These are phyloP conservation scores for Leucoptera coffeella DNA, from an alignment of 2,888 invertebrate species.

Conservation along the genomic window DNA sequence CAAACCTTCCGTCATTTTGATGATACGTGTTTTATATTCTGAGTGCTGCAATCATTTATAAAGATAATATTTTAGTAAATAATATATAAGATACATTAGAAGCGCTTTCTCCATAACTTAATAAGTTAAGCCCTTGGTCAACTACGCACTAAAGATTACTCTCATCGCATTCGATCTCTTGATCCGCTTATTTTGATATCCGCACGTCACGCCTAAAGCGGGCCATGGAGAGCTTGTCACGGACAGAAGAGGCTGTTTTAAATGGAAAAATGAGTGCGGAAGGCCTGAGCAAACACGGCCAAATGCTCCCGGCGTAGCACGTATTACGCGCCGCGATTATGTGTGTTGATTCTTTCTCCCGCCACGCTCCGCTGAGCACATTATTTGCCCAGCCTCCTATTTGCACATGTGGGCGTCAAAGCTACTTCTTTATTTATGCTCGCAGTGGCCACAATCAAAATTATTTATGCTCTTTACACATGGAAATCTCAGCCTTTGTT, in stretches of 20 bases:
- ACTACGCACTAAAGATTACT: too few relatives aligned
- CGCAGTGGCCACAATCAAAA: constrained; percentile 34
- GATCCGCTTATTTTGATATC: too few relatives aligned
- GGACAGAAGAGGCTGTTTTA: constrained; percentile 13
- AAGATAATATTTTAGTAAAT: too few relatives aligned
- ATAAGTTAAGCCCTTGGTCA: too few relatives aligned
- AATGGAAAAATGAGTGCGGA: constrained; percentile 22
- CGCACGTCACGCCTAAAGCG: too few relatives aligned
- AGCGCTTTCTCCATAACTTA: too few relatives aligned
- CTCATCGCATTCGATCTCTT: too few relatives aligned
- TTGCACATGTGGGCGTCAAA: constrained; percentile 23
- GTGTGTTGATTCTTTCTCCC: constrained; percentile 19
- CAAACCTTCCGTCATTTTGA: too few relatives aligned
- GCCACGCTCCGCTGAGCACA: constrained; percentile 15
- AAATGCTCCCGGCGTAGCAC: constrained; percentile 12
- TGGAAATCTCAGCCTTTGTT: constrained; percentile 35
- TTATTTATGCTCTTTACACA: constrained; percentile 41
- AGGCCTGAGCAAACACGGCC: too few relatives aligned
- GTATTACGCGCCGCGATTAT: constrained; percentile 32
- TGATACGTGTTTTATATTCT: too few relatives aligned
- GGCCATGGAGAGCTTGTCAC: constrained; percentile 9
- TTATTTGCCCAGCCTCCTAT: constrained; percentile 28
- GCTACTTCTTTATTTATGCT: constrained; percentile 35
- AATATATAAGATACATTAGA: too few relatives aligned
- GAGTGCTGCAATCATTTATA: too few relatives aligned